Conservation (phyloP, 2,797 vertebrate genomes). For the Myripristis jacobus region DNA sequence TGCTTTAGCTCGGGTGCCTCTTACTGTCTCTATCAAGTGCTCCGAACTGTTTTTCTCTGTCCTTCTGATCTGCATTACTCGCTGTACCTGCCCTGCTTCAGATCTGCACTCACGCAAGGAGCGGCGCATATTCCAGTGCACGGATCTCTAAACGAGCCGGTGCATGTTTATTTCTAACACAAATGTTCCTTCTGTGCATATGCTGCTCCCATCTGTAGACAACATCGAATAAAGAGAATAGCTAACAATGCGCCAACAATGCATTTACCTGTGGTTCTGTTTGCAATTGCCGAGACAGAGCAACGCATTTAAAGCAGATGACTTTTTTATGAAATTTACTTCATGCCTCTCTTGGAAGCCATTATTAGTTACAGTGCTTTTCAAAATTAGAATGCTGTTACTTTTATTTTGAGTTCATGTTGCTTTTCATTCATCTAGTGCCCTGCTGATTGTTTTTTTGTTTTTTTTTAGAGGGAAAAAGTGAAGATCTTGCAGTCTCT, state of each 20-base stretch:
- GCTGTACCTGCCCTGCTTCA: neutral
- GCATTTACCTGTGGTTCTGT: too few relatives aligned
- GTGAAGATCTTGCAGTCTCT: too few relatives aligned
- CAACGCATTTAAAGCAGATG: too few relatives aligned
- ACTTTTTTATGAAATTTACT: too few relatives aligned
- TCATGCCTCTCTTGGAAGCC: too few relatives aligned
- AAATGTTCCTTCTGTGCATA: neutral
- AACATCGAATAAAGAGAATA: constrained; percentile 18
- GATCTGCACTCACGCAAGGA: neutral
- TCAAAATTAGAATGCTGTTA: too few relatives aligned
- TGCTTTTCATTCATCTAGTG: too few relatives aligned
- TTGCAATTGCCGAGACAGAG: too few relatives aligned
- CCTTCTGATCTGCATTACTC: constrained; percentile 21
- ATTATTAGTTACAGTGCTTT: too few relatives aligned
- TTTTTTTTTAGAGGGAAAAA: too few relatives aligned
- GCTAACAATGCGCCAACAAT: neutral
- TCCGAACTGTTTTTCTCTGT: constrained; percentile 17
- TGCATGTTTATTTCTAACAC: neutral
- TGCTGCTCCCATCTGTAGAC: constrained; percentile 7
- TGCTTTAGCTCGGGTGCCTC: constrained; percentile 8
- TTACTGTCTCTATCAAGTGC: constrained; percentile 20
- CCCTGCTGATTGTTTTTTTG: too few relatives aligned
- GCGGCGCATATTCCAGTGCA: constrained; percentile 1
- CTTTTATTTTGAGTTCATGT: too few relatives aligned
- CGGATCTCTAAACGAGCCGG: constrained; percentile 1